Evolutionary conservation across 2,797 vertebrate species (phyloP).

Genomic region (Mycteria americana): DNA sequence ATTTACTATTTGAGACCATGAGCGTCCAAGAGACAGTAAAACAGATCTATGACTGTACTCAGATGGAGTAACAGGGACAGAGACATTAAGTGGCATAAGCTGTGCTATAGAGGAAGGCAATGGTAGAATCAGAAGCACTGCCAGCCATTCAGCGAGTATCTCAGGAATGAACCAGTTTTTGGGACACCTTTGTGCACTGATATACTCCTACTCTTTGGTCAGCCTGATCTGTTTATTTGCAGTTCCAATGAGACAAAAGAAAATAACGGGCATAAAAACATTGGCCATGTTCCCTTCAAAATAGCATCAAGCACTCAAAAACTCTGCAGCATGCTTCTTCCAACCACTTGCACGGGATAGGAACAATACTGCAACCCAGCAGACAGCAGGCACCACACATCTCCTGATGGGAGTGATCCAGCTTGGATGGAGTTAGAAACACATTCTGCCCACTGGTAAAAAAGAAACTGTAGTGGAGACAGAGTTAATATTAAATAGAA

Average conservation of each 20-base stretch:
- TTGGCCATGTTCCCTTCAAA: neutral
- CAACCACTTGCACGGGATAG: accelerated
- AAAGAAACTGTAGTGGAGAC: neutral
- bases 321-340: neutral
- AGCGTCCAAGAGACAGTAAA: neutral
- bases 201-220: neutral
- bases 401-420: neutral
- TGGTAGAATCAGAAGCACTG: neutral
- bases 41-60: neutral
- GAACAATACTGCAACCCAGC: neutral
- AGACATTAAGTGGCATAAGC: neutral
- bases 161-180: neutral
- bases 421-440: neutral
- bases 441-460: neutral
- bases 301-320: neutral
- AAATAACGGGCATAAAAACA: neutral
- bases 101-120: neutral
- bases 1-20: neutral
- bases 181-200: neutral
- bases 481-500: conserved; percentile 47
- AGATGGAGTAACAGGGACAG: neutral
- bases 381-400: neutral
- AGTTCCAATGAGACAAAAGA: neutral
- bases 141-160: neutral
- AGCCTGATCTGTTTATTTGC: neutral